Conservation (phyloP, 92 coral and sea anemone species). For the Phenganax stokvisi region DNA sequence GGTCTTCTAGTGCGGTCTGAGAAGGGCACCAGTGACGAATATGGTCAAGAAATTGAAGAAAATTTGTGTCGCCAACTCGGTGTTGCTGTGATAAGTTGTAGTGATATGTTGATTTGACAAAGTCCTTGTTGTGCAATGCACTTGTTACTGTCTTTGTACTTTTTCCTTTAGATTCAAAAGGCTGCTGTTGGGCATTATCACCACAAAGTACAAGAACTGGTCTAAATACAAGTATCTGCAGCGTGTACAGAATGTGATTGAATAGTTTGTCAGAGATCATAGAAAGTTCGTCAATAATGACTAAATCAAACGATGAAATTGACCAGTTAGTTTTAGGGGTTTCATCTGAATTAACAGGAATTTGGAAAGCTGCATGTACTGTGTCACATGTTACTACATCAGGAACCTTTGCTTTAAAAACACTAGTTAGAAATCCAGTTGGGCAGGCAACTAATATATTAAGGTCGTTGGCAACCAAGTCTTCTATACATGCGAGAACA, state of each 20-base stretch:
- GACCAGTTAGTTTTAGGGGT: background rate
- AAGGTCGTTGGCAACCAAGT: too few species aligned
- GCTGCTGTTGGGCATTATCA: background rate
- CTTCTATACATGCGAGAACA: too few species aligned
- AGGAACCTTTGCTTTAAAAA: background rate
- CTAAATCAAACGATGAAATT: background rate
- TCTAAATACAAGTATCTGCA: background rate
- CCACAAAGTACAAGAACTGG: background rate
- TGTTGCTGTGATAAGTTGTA: background rate
- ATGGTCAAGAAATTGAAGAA: background rate
- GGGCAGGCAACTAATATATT: too few species aligned
- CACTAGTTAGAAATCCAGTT: too few species aligned
- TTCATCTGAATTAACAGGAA: background rate
- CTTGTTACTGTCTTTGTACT: background rate
- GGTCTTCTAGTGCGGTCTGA: background rate
- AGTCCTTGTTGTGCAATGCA: background rate
- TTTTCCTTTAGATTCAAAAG: background rate
- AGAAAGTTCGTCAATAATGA: background rate
- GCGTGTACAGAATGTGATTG: background rate
- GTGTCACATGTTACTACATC: slow-evolving; percentile 7
- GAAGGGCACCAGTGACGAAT: slow-evolving; percentile 2
- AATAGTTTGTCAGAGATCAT: background rate
- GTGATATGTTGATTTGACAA: background rate
- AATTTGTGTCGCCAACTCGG: background rate
- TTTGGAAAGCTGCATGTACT: background rate